These are phyloP conservation scores for Lampris incognitus DNA, from an alignment of 2,113 vertebrate species.

Conservation along the genomic window DNA sequence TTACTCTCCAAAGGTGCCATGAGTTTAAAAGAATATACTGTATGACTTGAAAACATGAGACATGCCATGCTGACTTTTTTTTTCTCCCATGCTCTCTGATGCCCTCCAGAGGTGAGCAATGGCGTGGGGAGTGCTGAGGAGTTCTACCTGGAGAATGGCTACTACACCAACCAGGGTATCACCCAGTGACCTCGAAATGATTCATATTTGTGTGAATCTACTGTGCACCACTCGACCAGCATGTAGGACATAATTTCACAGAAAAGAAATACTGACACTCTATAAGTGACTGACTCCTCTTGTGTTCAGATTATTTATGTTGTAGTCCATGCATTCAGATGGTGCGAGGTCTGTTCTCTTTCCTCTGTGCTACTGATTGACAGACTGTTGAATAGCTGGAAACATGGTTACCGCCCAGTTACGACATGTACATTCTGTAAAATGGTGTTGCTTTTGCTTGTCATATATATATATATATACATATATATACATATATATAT, in stretches of 20 bases:
- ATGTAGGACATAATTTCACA: too few relatives aligned
- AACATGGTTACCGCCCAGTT: slow-evolving; percentile 12
- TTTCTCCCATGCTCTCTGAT: slow-evolving; percentile 12
- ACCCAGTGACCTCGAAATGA: slow-evolving; percentile 63
- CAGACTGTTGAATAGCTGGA: slow-evolving; percentile 15
- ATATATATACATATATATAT: too few relatives aligned
- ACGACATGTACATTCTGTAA: slow-evolving; percentile 64
- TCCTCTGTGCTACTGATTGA: slow-evolving; percentile 26
- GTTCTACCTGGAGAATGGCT: slow-evolving; percentile 85
- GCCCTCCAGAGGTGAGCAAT: slow-evolving; percentile 89
- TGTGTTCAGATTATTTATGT: slow-evolving; percentile 1
- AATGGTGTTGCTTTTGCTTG: slow-evolving; percentile 46
- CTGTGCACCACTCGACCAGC: not conserved
- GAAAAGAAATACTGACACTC: not conserved
- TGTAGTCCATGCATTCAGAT: not conserved
- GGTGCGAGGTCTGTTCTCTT: slow-evolving; percentile 3
- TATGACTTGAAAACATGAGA: too few relatives aligned
- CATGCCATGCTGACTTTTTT: not conserved
- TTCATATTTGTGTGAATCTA: slow-evolving; percentile 11
- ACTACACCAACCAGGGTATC: slow-evolving; percentile 83
- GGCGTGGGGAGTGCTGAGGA: slow-evolving; percentile 87
- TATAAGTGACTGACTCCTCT: not conserved
- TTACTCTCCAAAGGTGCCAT: not conserved
- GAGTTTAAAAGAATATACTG: not conserved
- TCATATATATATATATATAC: slow-evolving; percentile 36